Conservation (phyloP, 2,797 vertebrate species). For the Limosa lapponica region DNA sequence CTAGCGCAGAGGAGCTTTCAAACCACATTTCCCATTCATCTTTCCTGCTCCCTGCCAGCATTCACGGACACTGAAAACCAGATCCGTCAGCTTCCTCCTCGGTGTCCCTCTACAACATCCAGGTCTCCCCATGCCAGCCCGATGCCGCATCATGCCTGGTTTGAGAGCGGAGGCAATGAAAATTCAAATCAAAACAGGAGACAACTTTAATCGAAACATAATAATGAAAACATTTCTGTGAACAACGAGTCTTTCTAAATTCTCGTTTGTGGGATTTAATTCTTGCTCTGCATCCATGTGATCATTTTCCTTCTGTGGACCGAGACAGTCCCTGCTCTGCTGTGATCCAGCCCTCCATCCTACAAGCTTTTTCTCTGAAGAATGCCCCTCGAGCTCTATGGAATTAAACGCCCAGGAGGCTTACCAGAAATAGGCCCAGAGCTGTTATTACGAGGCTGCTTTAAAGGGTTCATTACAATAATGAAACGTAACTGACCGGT, state of each 20-base stretch:
- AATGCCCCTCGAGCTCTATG: not conserved
- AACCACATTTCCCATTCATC: not conserved
- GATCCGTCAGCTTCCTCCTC: not conserved
- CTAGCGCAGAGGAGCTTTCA: not conserved
- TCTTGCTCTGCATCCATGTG: not conserved
- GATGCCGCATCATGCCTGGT: accelerated
- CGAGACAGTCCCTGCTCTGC: accelerated
- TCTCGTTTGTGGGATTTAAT: not conserved
- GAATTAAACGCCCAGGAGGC: conserved; percentile 33
- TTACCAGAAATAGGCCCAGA: conserved; percentile 26
- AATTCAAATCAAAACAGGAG: not conserved
- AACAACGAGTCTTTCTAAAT: not conserved
- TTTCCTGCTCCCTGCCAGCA: not conserved
- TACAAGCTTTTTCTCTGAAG: not conserved
- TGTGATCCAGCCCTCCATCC: not conserved
- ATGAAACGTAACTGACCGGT: conserved; percentile 9
- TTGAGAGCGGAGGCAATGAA: not conserved
- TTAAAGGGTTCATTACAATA: not conserved
- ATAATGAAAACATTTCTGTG: not conserved
- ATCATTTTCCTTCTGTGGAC: not conserved
- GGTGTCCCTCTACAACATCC: accelerated
- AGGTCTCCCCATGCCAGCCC: not conserved
- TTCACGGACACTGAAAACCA: accelerated
- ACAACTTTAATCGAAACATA: not conserved
- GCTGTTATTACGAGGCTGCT: not conserved